Conservation (phyloP, 2,888 invertebrate genomes). For the Tridacna crocea region DNA sequence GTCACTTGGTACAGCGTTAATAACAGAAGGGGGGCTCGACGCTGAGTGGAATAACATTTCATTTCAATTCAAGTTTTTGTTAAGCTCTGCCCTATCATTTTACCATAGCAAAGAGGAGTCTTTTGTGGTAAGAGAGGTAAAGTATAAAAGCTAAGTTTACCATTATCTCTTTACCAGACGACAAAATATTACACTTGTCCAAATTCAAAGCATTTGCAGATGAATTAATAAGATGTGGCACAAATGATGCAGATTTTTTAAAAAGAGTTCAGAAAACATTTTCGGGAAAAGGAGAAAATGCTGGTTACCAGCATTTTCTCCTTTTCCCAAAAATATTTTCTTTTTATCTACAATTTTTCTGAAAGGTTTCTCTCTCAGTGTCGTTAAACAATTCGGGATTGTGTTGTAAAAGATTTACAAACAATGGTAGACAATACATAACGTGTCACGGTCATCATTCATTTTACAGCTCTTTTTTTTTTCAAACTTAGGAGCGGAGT, state of each 20-base stretch:
- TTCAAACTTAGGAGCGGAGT: too few species aligned
- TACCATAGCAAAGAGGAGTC: constrained; percentile 8
- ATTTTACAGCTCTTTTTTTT: background rate
- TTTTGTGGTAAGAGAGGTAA: background rate
- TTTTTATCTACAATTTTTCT: too few species aligned
- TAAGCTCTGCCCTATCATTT: constrained; percentile 14
- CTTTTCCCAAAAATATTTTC: too few species aligned
- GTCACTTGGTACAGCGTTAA: background rate
- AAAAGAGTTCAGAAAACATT: too few species aligned
- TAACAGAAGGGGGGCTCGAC: background rate
- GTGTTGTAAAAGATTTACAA: background rate
- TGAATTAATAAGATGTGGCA: too few species aligned
- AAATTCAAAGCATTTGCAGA: too few species aligned
- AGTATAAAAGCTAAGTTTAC: constrained; percentile 21
- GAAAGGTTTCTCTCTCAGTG: too few species aligned
- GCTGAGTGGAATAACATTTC: constrained; percentile 7
- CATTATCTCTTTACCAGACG: background rate
- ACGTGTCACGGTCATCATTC: background rate
- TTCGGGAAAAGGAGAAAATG: too few species aligned
- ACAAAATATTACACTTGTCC: too few species aligned
- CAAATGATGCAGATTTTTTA: too few species aligned
- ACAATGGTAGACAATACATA: constrained; percentile 15
- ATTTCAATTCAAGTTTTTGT: constrained; percentile 18
- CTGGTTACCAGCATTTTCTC: too few species aligned
- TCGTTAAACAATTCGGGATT: too few species aligned